Percentiles rank a stretch among this genome's conserved stretches.
These are phyloP conservation scores for Magallana ariakensis DNA, from an alignment of 1,140 invertebrate genomes.

Conservation along the genomic window DNA sequence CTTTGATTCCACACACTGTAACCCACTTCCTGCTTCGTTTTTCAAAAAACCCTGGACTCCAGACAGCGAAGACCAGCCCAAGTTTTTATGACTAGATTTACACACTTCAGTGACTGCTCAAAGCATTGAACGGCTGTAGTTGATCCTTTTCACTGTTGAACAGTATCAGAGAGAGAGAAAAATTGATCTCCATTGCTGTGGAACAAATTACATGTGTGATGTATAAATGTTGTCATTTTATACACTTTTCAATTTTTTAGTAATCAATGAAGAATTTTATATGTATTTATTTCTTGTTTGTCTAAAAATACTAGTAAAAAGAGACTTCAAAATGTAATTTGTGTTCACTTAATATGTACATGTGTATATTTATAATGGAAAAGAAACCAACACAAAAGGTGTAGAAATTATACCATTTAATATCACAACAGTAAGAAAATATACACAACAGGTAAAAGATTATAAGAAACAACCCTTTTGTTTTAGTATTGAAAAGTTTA, in stretches of 20 bases:
- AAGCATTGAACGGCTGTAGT: neutral
- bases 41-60: conserved; percentile 85
- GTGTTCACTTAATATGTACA: neutral
- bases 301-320: too few species aligned
- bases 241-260: neutral
- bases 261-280: neutral
- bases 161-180: neutral
- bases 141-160: too few species aligned
- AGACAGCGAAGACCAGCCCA: conserved; percentile 8
- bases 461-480: neutral
- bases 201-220: neutral
- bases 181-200: neutral
- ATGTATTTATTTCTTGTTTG: too few species aligned
- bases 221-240: neutral
- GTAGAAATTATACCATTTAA: conserved; percentile 17
- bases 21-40: conserved; percentile 85
- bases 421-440: conserved; percentile 32
- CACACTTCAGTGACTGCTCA: neutral
- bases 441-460: neutral
- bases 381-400: neutral
- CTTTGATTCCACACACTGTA: conserved; percentile 92
- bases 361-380: neutral
- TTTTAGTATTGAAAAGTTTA: neutral
- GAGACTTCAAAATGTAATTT: neutral
- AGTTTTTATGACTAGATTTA: conserved; percentile 31